Evolutionary conservation across 2,797 vertebrate species (phyloP).

Genomic region (Botia almorhae): DNA sequence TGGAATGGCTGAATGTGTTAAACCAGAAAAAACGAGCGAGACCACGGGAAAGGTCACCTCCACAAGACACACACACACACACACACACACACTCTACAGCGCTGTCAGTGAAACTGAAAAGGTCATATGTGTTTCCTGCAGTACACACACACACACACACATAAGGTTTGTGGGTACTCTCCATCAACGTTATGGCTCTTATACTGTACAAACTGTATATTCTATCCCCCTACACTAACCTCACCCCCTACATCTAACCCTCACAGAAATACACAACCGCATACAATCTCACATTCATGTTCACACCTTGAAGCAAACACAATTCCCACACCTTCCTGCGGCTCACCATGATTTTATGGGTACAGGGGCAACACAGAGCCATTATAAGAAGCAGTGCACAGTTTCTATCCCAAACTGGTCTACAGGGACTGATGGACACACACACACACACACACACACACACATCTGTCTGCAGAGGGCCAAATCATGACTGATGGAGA

Average conservation of each 20-base stretch:
- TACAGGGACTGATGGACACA: slow-evolving; percentile 64
- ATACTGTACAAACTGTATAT: background rate
- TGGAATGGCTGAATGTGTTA: slow-evolving; percentile 32
- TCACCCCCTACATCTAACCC: too few species aligned
- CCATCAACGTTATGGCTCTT: too few species aligned
- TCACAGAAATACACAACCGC: background rate
- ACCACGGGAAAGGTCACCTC: slow-evolving; percentile 77
- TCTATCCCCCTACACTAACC: too few species aligned
- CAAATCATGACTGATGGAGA: slow-evolving; percentile 89
- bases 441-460: slow-evolving; percentile 69
- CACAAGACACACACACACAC: slow-evolving; percentile 58
- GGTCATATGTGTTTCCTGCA: slow-evolving; percentile 54
- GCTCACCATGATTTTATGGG: background rate
- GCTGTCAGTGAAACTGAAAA: slow-evolving; percentile 57
- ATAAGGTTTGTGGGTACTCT: too few species aligned
- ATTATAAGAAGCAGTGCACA: slow-evolving; percentile 4
- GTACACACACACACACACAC: slow-evolving; percentile 3
- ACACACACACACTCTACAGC: slow-evolving; percentile 36
- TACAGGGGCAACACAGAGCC: background rate
- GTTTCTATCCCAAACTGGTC: background rate
- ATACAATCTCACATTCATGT: background rate
- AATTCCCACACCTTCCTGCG: background rate
- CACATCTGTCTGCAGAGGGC: slow-evolving; percentile 71
- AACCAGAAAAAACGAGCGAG: slow-evolving; percentile 59
- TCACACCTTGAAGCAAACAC: slow-evolving; percentile 7